Conservation (phyloP, 2,888 invertebrate genomes). For the Cantharis rufa region DNA sequence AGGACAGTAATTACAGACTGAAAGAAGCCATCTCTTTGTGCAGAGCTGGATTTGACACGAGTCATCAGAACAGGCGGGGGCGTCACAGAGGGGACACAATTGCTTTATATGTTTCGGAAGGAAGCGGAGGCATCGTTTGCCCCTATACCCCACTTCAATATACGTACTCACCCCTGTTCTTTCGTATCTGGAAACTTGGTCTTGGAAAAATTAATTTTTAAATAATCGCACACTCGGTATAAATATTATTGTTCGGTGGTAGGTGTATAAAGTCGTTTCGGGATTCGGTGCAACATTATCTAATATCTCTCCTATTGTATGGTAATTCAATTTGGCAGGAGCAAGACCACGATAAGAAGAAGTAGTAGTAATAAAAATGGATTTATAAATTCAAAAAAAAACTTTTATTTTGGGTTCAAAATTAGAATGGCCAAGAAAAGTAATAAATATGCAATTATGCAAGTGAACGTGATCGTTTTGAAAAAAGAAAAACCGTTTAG, state of each 20-base stretch:
- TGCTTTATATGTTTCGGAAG: conserved; percentile 53
- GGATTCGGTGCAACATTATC: conserved; percentile 20
- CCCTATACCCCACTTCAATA: conserved; percentile 11
- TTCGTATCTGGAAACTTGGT: neutral
- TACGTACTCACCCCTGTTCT: neutral
- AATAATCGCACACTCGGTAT: neutral
- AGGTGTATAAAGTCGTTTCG: conserved; percentile 27
- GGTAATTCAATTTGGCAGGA: conserved; percentile 25
- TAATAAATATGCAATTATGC: neutral
- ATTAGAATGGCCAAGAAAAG: neutral
- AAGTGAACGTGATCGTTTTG: conserved; percentile 11
- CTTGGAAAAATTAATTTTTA: neutral
- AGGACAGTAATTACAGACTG: conserved; percentile 52
- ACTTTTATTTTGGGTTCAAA: neutral
- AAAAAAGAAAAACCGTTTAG: conserved; percentile 15
- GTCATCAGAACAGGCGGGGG: conserved; percentile 42
- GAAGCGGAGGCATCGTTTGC: conserved; percentile 42
- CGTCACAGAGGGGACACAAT: conserved; percentile 43
- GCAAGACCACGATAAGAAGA: conserved; percentile 22
- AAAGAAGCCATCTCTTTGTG: conserved; percentile 54
- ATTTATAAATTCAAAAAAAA: neutral
- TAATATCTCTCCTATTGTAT: conserved; percentile 31
- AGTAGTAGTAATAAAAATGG: neutral
- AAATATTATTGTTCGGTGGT: conserved; percentile 9
- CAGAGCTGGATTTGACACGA: conserved; percentile 49